Conservation (phyloP, 2,888 invertebrate species). For the Lamproptera curius region DNA sequence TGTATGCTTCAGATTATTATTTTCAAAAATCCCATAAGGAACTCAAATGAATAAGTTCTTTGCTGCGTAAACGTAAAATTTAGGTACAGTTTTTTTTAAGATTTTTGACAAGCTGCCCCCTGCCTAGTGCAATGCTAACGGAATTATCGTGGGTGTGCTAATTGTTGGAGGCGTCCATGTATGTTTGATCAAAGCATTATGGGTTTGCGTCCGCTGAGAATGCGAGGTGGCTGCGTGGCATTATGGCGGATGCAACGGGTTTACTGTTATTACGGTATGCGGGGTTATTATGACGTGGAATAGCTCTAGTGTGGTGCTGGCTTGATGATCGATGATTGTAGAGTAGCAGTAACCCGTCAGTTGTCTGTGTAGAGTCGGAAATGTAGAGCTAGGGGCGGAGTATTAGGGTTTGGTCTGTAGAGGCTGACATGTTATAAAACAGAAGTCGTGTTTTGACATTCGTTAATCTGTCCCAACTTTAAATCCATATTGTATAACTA, state of each 20-base stretch:
- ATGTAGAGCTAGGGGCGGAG: background rate
- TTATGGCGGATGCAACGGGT: slow-evolving; percentile 10
- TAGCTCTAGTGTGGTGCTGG: slow-evolving; percentile 2
- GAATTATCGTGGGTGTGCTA: slow-evolving; percentile 19
- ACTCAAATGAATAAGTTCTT: too few relatives aligned
- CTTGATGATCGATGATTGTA: background rate
- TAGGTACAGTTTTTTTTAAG: too few relatives aligned
- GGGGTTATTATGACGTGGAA: slow-evolving; percentile 8
- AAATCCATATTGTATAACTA: too few relatives aligned
- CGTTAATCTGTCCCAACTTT: too few relatives aligned
- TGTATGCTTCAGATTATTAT: too few relatives aligned
- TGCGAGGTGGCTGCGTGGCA: slow-evolving; percentile 1
- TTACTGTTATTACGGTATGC: slow-evolving; percentile 19
- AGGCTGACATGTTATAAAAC: too few relatives aligned
- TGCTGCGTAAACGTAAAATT: too few relatives aligned
- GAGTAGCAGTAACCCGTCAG: background rate
- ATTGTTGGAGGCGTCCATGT: slow-evolving; percentile 19
- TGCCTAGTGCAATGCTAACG: slow-evolving; percentile 8
- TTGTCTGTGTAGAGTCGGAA: background rate
- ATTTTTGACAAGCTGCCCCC: too few relatives aligned
- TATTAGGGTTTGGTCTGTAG: too few relatives aligned
- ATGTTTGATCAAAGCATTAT: slow-evolving; percentile 23
- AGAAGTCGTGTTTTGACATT: too few relatives aligned
- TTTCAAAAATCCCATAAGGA: too few relatives aligned
- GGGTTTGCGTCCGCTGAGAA: slow-evolving; percentile 14